phyloP scores from a whole-genome alignment of 1,140 invertebrate species.

The Drosophila nebulosa region DNA sequence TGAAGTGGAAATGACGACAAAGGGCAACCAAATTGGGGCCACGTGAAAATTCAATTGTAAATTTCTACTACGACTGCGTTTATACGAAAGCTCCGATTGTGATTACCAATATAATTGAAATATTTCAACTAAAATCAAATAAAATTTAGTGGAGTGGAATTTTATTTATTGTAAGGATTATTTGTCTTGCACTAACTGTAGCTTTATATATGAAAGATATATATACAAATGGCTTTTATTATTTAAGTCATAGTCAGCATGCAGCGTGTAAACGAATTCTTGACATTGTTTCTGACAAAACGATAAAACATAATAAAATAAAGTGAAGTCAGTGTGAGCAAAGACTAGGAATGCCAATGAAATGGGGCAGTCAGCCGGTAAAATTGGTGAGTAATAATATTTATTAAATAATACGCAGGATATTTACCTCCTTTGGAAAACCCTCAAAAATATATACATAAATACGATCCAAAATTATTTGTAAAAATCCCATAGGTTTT shows the following conservation, averaged over 20 bases:
- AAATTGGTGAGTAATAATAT: constrained; percentile 69
- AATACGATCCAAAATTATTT: too few species aligned
- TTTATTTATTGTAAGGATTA: not conserved
- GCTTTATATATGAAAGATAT: not conserved
- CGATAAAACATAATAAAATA: constrained; percentile 1
- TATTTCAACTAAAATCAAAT: not conserved
- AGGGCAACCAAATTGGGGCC: constrained; percentile 14
- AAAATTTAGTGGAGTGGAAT: not conserved
- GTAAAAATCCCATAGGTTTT: too few species aligned
- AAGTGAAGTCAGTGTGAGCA: constrained; percentile 23
- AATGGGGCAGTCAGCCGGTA: constrained; percentile 77
- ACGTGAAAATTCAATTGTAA: constrained; percentile 40
- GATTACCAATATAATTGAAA: not conserved
- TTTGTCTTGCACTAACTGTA: not conserved
- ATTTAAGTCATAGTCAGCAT: not conserved
- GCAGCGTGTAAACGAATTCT: constrained; percentile 23
- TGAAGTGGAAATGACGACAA: constrained; percentile 1
- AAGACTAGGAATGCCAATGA: constrained; percentile 4
- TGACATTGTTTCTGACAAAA: constrained; percentile 20
- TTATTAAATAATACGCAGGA: not conserved
- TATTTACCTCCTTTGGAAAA: too few species aligned
- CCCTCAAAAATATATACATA: too few species aligned
- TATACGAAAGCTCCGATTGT: not conserved
- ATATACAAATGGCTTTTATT: not conserved
- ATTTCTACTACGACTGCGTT: not conserved